These are phyloP conservation scores for Macaria notata DNA, from an alignment of 2,888 invertebrate genomes.

Conservation along the genomic window DNA sequence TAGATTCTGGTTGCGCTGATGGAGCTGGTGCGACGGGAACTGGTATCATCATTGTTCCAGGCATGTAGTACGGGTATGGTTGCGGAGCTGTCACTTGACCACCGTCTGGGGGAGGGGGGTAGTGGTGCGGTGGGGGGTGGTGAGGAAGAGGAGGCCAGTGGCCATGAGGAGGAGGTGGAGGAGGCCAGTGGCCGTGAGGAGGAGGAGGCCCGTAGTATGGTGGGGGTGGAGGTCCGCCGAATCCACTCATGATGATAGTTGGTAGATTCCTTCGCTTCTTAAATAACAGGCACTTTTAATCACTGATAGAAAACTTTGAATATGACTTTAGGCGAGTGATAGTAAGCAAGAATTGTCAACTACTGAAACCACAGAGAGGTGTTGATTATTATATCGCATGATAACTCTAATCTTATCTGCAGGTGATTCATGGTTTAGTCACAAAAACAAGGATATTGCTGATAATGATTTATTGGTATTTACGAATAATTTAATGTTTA, in stretches of 20 bases:
- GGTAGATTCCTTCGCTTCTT: neutral
- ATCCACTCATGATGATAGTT: conserved; percentile 53
- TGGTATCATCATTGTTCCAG: conserved; percentile 67
- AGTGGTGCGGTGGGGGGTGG: conserved; percentile 30
- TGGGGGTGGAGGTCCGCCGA: conserved; percentile 49
- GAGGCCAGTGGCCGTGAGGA: conserved; percentile 24
- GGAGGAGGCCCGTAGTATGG: conserved; percentile 33
- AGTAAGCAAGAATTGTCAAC: conserved; percentile 7
- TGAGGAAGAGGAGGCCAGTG: conserved; percentile 25
- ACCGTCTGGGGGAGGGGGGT: conserved; percentile 34
- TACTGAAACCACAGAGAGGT: conserved; percentile 19
- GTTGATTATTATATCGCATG: conserved; percentile 34
- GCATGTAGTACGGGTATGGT: conserved; percentile 62
- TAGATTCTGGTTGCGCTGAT: conserved; percentile 34
- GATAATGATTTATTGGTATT: conserved; percentile 33
- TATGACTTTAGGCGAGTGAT: conserved; percentile 9
- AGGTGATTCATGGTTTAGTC: conserved; percentile 32
- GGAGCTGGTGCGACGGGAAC: conserved; percentile 43
- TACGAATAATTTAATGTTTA: conserved; percentile 36
- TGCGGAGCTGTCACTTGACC: conserved; percentile 29
- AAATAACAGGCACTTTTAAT: neutral
- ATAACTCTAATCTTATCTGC: conserved; percentile 41
- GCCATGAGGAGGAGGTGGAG: conserved; percentile 34
- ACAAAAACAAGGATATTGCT: conserved; percentile 29
- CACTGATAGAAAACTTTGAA: no score